Percentiles rank a stretch among this genome's conserved stretches.
These are phyloP conservation scores for Agelastica alni DNA, from an alignment of 2,888 invertebrate species.

Conservation along the genomic window DNA sequence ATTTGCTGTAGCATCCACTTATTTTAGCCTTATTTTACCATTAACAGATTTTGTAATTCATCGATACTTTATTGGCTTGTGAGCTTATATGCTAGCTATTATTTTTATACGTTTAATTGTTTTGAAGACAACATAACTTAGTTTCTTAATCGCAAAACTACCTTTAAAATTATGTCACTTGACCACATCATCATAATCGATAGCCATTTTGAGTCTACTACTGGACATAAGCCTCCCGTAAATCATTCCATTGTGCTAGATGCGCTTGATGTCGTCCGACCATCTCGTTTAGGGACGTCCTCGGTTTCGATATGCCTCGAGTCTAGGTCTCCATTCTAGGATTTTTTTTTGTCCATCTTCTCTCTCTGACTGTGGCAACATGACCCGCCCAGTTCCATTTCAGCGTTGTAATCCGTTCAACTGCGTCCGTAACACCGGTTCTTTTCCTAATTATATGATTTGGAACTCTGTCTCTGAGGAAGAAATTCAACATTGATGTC, in stretches of 20 bases:
- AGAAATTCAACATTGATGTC: no score
- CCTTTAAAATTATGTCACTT: no score
- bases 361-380: no score
- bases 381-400: no score
- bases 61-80: no score
- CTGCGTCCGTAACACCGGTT: neutral
- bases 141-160: no score
- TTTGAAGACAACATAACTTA: no score
- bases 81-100: no score
- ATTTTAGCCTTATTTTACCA: neutral
- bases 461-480: no score
- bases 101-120: no score
- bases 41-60: no score
- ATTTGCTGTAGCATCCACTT: conserved; percentile 33
- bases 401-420: neutral
- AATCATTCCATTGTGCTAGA: neutral
- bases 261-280: neutral
- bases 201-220: conserved; percentile 24
- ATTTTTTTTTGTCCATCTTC: neutral
- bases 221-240: neutral
- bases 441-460: no score
- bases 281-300: neutral
- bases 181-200: conserved; percentile 17
- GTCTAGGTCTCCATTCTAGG: neutral
- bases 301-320: neutral